phyloP scores from a whole-genome alignment of 2,888 invertebrate species.

The Caenorhabditis afra region DNA sequence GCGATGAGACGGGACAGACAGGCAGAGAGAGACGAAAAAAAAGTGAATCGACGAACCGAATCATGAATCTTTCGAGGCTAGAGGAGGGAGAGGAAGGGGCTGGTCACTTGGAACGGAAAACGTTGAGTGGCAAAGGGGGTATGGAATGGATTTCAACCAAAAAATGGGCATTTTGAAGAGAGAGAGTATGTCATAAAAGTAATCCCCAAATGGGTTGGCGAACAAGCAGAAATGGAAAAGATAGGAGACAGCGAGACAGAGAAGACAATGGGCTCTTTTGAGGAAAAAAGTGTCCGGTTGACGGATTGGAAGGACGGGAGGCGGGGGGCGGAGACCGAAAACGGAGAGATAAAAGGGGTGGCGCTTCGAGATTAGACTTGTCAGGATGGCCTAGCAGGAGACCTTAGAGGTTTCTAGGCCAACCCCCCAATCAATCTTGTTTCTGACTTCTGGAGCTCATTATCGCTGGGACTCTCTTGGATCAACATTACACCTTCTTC shows the following conservation, averaged over 20 bases:
- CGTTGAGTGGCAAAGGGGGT: neutral
- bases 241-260: no score
- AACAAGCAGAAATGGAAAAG: slow-evolving; percentile 28
- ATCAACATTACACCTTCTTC: slow-evolving; percentile 12
- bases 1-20: no score
- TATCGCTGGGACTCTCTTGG: neutral
- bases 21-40: neutral
- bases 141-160: neutral
- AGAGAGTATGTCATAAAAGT: slow-evolving; percentile 38
- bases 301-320: slow-evolving; percentile 1
- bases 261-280: slow-evolving; percentile 20
- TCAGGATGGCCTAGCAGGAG: no score
- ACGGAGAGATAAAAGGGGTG: neutral
- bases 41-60: slow-evolving; percentile 27
- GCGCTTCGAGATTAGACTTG: no score
- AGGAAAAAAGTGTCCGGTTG: slow-evolving; percentile 14
- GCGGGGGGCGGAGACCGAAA: neutral
- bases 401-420: no score
- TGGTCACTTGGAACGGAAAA: slow-evolving; percentile 10
- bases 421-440: no score
- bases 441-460: neutral
- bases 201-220: slow-evolving; percentile 52
- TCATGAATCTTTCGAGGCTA: slow-evolving; percentile 2
- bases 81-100: no score
- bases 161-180: neutral